Conservation (phyloP, 2,797 vertebrate genomes). For the Neosilurus mollespiculum region DNA sequence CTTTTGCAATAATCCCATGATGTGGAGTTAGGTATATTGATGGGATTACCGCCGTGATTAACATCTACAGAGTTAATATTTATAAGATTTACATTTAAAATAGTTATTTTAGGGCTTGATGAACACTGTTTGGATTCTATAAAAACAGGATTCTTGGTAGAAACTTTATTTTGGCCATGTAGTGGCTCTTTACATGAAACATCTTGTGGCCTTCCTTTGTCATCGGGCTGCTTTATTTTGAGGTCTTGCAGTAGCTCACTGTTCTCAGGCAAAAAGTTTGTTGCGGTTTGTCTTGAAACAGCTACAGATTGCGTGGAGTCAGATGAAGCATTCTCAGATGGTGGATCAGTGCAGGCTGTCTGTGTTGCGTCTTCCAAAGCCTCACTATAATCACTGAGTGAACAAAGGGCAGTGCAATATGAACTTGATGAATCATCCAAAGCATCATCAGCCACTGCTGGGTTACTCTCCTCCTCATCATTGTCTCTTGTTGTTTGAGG, state of each 20-base stretch:
- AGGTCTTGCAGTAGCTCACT: slow-evolving; percentile 6
- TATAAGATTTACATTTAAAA: slow-evolving; percentile 35
- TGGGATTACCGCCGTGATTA: background rate
- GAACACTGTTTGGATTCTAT: slow-evolving; percentile 14
- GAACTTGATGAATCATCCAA: slow-evolving; percentile 55
- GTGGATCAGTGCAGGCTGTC: slow-evolving; percentile 7
- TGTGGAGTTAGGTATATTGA: background rate
- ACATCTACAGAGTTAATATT: slow-evolving; percentile 11
- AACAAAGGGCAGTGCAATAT: slow-evolving; percentile 56
- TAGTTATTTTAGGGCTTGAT: slow-evolving; percentile 24
- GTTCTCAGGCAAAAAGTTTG: slow-evolving; percentile 18
- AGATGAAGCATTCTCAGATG: background rate
- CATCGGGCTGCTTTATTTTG: slow-evolving; percentile 1
- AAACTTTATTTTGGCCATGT: slow-evolving; percentile 12
- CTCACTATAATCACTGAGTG: slow-evolving; percentile 51
- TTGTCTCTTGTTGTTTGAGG: slow-evolving; percentile 24
- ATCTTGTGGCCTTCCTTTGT: background rate
- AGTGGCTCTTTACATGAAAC: background rate
- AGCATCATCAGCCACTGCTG: slow-evolving; percentile 30
- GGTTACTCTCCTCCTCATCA: slow-evolving; percentile 34
- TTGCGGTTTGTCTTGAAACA: slow-evolving; percentile 11
- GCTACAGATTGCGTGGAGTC: slow-evolving; percentile 4
- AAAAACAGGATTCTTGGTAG: background rate
- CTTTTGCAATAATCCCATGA: slow-evolving; percentile 15
- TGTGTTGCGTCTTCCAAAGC: slow-evolving; percentile 31